Conservation (phyloP, 2,113 vertebrate species). For the Carlito syrichta region DNA sequence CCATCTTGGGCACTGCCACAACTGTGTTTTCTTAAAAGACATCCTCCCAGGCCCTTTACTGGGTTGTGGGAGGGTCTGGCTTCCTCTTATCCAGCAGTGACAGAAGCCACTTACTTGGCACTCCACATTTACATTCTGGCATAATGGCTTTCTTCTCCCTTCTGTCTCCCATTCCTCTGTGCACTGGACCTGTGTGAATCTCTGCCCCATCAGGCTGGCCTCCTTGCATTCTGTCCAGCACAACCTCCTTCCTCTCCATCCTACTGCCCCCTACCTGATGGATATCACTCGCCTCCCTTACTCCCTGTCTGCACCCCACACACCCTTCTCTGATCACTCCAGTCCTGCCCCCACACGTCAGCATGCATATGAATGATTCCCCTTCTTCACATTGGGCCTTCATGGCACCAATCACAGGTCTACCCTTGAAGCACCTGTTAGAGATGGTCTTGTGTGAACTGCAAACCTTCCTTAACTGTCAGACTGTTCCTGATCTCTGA, state of each 20-base stretch:
- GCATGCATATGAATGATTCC: too few species aligned
- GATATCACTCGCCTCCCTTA: neutral
- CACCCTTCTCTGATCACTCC: too few species aligned
- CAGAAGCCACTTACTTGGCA: accelerated
- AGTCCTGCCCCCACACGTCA: too few species aligned
- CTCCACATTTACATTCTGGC: neutral
- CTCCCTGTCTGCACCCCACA: neutral
- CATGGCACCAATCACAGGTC: too few species aligned
- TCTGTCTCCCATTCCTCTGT: neutral
- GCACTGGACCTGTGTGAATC: accelerated
- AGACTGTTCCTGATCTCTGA: too few species aligned
- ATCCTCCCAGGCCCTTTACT: too few species aligned
- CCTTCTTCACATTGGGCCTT: too few species aligned
- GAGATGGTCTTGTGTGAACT: too few species aligned
- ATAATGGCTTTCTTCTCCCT: neutral
- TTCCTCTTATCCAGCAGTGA: accelerated
- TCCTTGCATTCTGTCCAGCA: neutral
- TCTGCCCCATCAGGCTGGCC: neutral
- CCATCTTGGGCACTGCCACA: neutral
- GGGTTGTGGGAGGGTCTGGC: neutral
- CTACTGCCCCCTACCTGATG: neutral
- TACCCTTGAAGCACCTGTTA: too few species aligned
- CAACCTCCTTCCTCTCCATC: neutral
- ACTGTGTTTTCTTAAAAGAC: neutral
- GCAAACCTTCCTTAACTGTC: too few species aligned